phyloP scores from a whole-genome alignment of 2,797 vertebrate species.

The Chaetophractus vellerosus region DNA sequence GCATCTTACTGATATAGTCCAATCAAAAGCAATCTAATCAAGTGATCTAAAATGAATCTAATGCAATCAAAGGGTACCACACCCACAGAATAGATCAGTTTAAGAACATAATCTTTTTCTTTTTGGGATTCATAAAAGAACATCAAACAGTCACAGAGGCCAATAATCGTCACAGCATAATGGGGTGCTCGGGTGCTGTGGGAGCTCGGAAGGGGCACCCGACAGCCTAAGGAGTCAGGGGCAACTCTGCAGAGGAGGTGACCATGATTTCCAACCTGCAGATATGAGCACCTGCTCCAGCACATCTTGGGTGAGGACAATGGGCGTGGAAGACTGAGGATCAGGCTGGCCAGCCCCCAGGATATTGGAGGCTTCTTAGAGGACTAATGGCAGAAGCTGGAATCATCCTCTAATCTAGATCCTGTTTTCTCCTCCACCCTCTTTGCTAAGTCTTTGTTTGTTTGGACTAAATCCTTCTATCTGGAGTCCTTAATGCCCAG shows the following conservation, averaged over 20 bases:
- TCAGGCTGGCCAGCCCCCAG: background rate
- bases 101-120: too few species aligned
- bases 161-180: background rate
- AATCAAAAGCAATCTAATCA: background rate
- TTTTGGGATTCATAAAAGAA: too few species aligned
- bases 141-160: too few species aligned
- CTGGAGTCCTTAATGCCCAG: background rate
- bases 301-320: background rate
- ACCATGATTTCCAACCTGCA: background rate
- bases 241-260: background rate
- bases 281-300: background rate
- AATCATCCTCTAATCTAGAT: constrained; percentile 26
- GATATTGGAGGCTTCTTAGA: background rate
- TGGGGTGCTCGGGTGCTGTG: background rate
- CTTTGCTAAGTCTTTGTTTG: constrained; percentile 69
- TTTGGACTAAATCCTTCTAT: constrained; percentile 66
- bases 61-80: too few species aligned
- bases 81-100: too few species aligned
- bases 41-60: too few species aligned
- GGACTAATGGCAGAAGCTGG: background rate
- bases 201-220: background rate
- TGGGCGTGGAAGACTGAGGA: background rate
- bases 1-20: too few species aligned
- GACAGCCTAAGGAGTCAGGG: background rate
- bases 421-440: constrained; percentile 66